Percentiles rank a stretch among this genome's conserved stretches.
Evolutionary conservation across 1,140 invertebrate genomes (phyloP).

Genomic region (Zophobas morio): DNA sequence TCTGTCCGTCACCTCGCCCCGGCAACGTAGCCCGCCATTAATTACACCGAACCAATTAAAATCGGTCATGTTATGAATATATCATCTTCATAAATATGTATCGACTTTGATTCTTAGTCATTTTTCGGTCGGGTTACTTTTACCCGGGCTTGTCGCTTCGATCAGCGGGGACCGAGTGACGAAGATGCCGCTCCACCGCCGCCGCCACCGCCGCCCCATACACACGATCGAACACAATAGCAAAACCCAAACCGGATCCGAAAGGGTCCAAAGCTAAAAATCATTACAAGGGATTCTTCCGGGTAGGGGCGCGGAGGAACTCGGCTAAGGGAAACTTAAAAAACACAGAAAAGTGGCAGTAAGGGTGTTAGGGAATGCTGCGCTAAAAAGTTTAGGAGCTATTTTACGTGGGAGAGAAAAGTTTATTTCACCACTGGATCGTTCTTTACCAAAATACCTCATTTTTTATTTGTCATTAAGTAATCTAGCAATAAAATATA

Average conservation of each 20-base stretch:
- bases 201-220: background rate
- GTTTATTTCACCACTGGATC: too few species aligned
- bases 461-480: too few species aligned
- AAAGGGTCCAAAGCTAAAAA: background rate
- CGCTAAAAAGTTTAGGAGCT: too few species aligned
- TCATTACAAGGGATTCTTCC: conserved; percentile 13
- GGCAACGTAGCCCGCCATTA: conserved; percentile 48
- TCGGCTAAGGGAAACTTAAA: too few species aligned
- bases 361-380: too few species aligned
- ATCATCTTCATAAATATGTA: conserved; percentile 57
- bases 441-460: too few species aligned
- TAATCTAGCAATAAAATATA: too few species aligned
- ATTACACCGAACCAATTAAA: conserved; percentile 57
- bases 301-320: background rate
- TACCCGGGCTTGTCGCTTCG: conserved; percentile 50
- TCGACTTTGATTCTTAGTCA: conserved; percentile 56
- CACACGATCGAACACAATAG: background rate
- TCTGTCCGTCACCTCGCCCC: conserved; percentile 44
- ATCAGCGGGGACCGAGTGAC: conserved; percentile 26
- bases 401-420: too few species aligned
- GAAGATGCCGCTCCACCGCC: conserved; percentile 4
- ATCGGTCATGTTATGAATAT: conserved; percentile 56
- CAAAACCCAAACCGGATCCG: conserved; percentile 4
- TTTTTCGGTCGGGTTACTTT: conserved; percentile 55
- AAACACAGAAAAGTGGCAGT: too few species aligned